Percentiles rank a stretch among this genome's conserved stretches.
Evolutionary conservation across 1,140 invertebrate genomes (phyloP).

Genomic region (Plutomurus gul): DNA sequence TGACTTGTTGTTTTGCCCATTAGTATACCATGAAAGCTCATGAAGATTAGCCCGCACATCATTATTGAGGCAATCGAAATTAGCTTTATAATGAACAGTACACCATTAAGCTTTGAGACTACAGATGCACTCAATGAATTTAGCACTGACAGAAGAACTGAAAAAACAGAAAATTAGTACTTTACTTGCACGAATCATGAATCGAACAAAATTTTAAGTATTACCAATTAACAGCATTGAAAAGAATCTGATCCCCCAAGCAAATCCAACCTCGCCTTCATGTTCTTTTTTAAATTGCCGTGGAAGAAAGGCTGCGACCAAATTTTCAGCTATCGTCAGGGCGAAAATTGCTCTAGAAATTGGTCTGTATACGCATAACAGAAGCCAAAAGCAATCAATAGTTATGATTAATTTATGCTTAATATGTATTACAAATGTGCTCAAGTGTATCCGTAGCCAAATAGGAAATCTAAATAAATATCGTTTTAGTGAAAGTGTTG

Average conservation of each 20-base stretch:
- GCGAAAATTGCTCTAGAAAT: neutral
- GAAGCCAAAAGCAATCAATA: too few relatives aligned
- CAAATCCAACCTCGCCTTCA: too few relatives aligned
- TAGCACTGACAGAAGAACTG: neutral
- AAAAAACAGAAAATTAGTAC: neutral
- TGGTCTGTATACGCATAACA: neutral
- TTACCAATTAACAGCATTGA: neutral
- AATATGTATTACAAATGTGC: too few relatives aligned
- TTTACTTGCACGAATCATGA: too few relatives aligned
- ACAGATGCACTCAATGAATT: neutral
- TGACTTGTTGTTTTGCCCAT: too few relatives aligned
- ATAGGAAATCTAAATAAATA: too few relatives aligned
- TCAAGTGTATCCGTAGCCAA: too few relatives aligned
- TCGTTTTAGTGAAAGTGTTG: neutral
- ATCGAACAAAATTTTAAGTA: neutral
- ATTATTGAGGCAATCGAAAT: neutral
- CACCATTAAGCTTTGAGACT: neutral
- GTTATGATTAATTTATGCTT: too few relatives aligned
- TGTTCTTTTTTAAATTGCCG: too few relatives aligned
- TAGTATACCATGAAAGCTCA: neutral
- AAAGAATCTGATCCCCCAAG: neutral
- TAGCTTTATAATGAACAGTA: neutral
- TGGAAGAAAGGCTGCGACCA: neutral
- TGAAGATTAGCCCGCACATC: neutral
- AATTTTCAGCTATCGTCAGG: neutral